A percentile compares a stretch with the other conserved stretches of the same genome.
phyloP scores from a whole-genome alignment of 1,140 invertebrate species.

The Trichonephila clavata region DNA sequence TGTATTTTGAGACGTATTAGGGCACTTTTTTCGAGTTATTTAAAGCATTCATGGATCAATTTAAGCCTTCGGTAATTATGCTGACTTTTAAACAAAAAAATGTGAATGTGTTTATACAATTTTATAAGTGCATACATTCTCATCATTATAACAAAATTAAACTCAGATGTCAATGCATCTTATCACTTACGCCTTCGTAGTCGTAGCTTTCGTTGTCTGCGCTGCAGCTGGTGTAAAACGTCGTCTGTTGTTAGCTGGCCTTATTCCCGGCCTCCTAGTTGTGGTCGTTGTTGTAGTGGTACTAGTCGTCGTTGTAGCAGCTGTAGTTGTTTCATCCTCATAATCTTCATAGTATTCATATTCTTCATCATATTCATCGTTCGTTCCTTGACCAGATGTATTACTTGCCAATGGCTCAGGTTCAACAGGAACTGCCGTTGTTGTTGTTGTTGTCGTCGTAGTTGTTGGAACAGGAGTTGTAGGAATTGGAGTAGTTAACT shows the following conservation, averaged over 20 bases:
- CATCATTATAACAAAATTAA: background rate
- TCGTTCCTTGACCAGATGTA: background rate
- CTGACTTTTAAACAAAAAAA: background rate
- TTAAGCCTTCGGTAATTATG: no score
- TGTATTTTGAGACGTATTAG: no score
- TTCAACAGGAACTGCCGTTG: constrained; percentile 32
- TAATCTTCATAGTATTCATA: constrained; percentile 57
- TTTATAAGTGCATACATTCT: no score
- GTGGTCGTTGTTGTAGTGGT: constrained; percentile 56
- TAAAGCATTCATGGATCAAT: no score
- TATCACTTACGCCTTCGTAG: constrained; percentile 21
- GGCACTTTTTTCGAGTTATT: no score
- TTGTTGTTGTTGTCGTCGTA: constrained; percentile 70
- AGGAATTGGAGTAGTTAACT: constrained; percentile 62
- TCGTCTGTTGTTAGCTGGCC: constrained; percentile 1
- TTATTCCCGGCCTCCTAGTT: constrained; percentile 36
- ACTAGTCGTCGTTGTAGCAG: constrained; percentile 12
- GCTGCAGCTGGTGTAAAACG: background rate
- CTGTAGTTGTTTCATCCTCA: constrained; percentile 38
- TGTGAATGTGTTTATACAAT: no score
- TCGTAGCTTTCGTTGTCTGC: background rate
- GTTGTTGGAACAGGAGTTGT: constrained; percentile 77
- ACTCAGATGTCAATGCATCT: background rate
- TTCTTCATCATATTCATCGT: constrained; percentile 61
- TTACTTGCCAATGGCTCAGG: background rate